phyloP scores from a whole-genome alignment of 2,113 vertebrate genomes.

The Erinaceus europaeus region DNA sequence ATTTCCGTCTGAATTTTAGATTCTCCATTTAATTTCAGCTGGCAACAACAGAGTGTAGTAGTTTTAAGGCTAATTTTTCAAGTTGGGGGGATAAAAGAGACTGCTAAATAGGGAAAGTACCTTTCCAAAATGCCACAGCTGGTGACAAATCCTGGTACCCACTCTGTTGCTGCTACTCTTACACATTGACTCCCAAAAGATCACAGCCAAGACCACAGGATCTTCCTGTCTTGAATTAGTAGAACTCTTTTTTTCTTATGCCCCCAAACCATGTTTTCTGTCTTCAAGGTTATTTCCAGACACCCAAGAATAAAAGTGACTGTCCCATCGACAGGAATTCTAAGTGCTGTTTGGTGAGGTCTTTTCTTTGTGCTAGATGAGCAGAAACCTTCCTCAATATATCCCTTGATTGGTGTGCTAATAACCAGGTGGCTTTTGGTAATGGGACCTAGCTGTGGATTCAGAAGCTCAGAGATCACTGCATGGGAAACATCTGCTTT shows the following conservation, averaged over 20 bases:
- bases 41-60: not conserved
- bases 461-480: not conserved
- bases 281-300: not conserved
- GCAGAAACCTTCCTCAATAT: not conserved
- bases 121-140: not conserved
- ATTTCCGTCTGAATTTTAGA: not conserved
- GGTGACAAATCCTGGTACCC: not conserved
- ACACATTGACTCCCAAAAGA: fast-evolving
- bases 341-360: not conserved
- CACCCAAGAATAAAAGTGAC: not conserved
- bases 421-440: not conserved
- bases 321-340: not conserved
- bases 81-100: slow-evolving; percentile 9
- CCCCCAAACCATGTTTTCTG: not conserved
- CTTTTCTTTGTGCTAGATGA: not conserved
- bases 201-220: not conserved
- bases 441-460: not conserved
- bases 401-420: no score
- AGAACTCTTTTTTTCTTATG: not conserved
- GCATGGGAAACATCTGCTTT: not conserved
- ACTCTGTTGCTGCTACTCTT: no score
- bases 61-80: not conserved
- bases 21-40: not conserved
- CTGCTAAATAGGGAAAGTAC: not conserved
- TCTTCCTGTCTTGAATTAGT: not conserved